phyloP scores from a whole-genome alignment of 2,113 vertebrate species.

The Myiozetetes cayanensis region DNA sequence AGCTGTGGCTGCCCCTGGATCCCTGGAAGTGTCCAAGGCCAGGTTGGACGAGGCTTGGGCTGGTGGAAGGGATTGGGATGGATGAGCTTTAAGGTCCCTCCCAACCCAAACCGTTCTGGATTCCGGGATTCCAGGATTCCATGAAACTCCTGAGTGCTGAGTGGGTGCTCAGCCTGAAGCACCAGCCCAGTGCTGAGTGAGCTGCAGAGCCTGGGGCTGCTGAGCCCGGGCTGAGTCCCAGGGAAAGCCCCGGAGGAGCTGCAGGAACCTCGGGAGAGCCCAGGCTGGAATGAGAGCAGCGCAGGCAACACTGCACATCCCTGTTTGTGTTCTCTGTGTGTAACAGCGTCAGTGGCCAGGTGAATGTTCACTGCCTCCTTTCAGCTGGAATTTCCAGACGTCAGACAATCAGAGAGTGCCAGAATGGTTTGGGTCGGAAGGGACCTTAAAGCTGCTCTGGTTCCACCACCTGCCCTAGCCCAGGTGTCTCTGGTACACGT shows the following conservation, averaged over 20 bases:
- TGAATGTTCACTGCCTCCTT: not conserved
- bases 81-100: accelerated
- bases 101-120: not conserved
- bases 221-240: not conserved
- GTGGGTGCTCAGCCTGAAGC: not conserved
- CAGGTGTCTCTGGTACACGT: not conserved
- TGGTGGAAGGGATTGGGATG: not conserved
- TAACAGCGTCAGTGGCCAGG: not conserved
- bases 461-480: not conserved
- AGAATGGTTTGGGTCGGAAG: not conserved
- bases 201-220: not conserved
- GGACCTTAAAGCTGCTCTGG: not conserved
- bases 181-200: not conserved
- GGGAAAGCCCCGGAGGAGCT: not conserved
- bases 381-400: not conserved
- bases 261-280: not conserved
- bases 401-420: not conserved
- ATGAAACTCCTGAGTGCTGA: not conserved
- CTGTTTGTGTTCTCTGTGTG: not conserved
- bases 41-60: not conserved
- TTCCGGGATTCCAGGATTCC: not conserved
- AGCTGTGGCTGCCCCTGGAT: not conserved
- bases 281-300: not conserved
- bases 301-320: accelerated
- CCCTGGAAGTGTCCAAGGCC: not conserved